These are phyloP conservation scores for Ichneumoninae sp. DNA, from an alignment of 2,888 invertebrate species.

Conservation along the genomic window DNA sequence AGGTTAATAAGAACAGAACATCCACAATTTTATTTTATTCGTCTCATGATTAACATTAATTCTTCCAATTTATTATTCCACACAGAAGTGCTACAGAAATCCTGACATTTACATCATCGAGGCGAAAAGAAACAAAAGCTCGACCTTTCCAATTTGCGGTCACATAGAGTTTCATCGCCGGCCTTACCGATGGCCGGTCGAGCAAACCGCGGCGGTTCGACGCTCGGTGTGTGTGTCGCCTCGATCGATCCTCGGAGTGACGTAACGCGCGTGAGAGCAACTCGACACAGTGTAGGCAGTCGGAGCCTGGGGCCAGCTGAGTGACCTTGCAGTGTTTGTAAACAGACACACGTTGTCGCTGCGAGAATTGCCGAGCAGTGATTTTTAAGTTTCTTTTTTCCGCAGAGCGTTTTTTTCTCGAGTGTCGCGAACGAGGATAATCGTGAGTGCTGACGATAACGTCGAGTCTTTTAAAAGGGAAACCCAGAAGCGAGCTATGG, in stretches of 20 bases:
- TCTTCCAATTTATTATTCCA: neutral
- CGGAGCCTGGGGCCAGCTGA: constrained; percentile 81
- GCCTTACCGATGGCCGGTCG: constrained; percentile 12
- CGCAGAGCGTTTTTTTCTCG: constrained; percentile 15
- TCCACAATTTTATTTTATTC: neutral
- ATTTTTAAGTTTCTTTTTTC: constrained; percentile 22
- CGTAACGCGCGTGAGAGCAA: constrained; percentile 66
- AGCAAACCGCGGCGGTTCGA: neutral
- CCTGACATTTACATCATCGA: neutral
- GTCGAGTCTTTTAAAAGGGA: neutral
- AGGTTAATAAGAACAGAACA: neutral
- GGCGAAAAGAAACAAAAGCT: neutral
- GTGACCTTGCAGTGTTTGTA: constrained; percentile 92
- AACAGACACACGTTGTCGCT: constrained; percentile 89
- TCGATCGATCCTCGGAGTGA: constrained; percentile 52
- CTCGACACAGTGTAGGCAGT: constrained; percentile 68
- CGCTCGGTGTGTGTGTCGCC: constrained; percentile 21
- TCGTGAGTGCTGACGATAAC: constrained; percentile 6
- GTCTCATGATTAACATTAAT: neutral
- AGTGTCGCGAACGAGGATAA: constrained; percentile 30
- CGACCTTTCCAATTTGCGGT: neutral
- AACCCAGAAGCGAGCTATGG: constrained; percentile 71
- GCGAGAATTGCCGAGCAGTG: constrained; percentile 69
- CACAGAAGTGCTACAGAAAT: neutral
- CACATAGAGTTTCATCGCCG: neutral